phyloP scores from a whole-genome alignment of 2,797 vertebrate genomes.

The Microchirus variegatus region DNA sequence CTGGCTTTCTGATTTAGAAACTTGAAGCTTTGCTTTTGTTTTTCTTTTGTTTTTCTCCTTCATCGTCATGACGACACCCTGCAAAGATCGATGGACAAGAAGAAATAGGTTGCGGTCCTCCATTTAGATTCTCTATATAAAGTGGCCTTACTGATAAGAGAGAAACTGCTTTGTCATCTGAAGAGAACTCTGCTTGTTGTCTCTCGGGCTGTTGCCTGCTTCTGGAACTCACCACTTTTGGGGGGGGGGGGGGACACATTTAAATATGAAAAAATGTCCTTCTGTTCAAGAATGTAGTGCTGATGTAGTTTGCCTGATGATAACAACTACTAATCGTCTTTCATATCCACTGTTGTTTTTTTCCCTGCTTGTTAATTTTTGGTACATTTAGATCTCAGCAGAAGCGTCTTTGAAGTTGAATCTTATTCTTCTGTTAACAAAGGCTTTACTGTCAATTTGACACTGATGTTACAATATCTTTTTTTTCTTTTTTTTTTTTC shows the following conservation, averaged over 20 bases:
- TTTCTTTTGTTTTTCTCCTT: constrained; percentile 18
- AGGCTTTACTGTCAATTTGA: constrained; percentile 35
- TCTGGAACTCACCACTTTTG: constrained; percentile 79
- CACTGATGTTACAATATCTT: constrained; percentile 29
- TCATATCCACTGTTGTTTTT: constrained; percentile 58
- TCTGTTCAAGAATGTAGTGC: constrained; percentile 78
- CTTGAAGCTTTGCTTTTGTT: constrained; percentile 55
- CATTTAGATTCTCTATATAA: constrained; percentile 87
- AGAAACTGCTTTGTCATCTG: constrained; percentile 82
- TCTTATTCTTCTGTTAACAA: constrained; percentile 34
- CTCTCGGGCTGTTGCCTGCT: constrained; percentile 74
- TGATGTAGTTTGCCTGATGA: constrained; percentile 84
- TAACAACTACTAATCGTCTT: constrained; percentile 63
- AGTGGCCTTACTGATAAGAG: constrained; percentile 94
- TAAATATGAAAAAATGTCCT: constrained; percentile 25
- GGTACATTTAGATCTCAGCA: constrained; percentile 14
- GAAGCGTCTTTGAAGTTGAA: constrained; percentile 56
- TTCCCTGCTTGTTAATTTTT: constrained; percentile 32
- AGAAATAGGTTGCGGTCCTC: constrained; percentile 81
- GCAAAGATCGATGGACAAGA: constrained; percentile 82
- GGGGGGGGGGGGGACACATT: constrained; percentile 49
- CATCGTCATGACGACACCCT: constrained; percentile 49
- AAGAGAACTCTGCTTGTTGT: constrained; percentile 75
- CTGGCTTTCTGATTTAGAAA: constrained; percentile 82
- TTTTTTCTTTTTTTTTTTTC: constrained; percentile 26